Evolutionary conservation across 2,797 vertebrate species (phyloP).

Genomic region (Lindbergichthys nudifrons): DNA sequence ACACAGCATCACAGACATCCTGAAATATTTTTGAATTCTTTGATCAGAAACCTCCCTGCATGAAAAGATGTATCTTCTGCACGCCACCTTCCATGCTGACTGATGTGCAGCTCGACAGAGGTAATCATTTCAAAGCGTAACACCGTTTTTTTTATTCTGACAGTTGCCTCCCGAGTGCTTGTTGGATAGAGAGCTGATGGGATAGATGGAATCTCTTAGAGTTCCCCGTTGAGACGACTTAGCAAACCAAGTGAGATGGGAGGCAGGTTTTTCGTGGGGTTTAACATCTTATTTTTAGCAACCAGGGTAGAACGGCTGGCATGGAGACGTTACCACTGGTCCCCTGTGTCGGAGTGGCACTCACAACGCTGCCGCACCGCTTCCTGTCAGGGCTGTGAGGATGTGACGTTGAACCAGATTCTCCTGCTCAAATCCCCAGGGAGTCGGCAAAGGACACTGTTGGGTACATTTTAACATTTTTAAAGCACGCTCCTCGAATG

Average conservation of each 20-base stretch:
- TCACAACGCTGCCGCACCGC: slow-evolving; percentile 57
- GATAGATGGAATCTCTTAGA: slow-evolving; percentile 59
- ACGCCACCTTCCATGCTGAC: slow-evolving; percentile 27
- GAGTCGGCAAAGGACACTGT: slow-evolving; percentile 58
- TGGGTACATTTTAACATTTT: slow-evolving; percentile 71
- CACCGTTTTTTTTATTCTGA: slow-evolving; percentile 54
- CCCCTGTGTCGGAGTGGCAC: slow-evolving; percentile 71
- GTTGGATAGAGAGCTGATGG: slow-evolving; percentile 50
- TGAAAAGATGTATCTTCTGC: slow-evolving; percentile 46
- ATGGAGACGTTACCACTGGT: slow-evolving; percentile 56
- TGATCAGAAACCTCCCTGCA: slow-evolving; percentile 50
- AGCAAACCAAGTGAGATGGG: slow-evolving; percentile 61
- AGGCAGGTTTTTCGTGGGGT: slow-evolving; percentile 50
- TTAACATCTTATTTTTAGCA: slow-evolving; percentile 83
- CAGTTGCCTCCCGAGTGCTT: slow-evolving; percentile 50
- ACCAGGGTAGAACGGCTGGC: slow-evolving; percentile 53
- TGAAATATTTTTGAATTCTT: slow-evolving; percentile 49
- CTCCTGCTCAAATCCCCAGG: slow-evolving; percentile 55
- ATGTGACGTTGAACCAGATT: slow-evolving; percentile 69
- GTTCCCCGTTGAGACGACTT: slow-evolving; percentile 67
- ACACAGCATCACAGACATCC: slow-evolving; percentile 29
- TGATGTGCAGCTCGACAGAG: slow-evolving; percentile 43
- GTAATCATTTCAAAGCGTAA: slow-evolving; percentile 56
- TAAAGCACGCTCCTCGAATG: slow-evolving; percentile 44
- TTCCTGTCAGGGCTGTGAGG: slow-evolving; percentile 73